Base-by-base conservation (phyloP, 2,888 invertebrate species). In the Phragmatobia fuliginosa region DNA sequence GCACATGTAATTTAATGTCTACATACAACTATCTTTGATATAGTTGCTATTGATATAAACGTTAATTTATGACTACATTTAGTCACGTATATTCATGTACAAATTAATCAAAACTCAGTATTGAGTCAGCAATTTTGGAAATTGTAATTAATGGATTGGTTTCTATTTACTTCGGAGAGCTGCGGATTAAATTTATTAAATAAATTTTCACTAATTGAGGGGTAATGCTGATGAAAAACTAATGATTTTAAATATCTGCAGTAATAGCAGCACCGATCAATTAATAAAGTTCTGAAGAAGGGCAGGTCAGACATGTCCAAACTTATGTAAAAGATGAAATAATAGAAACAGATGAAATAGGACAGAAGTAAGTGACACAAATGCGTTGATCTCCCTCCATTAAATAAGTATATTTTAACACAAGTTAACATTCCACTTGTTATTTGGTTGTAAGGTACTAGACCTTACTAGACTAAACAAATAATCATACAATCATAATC, bases 1-100 rank as follows among this genome's bases (percentile, higher is more conserved):
- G 56, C 25, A 33, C 11, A 38, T 58, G 56, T 28, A 65, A 56
- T n/a, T n/a, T 58, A 28, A 38, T 56, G 36, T 65, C 36, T 36
- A 65, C 56, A 56, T 65, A 36, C 33, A 52, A 64, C 52, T 36
- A 56, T 65, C 45, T 14, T 33, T 33, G 49, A 63, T 45, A 63
- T 16, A 31, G 36, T 56, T 58, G 38, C 28, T 33, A 18, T 31
- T 58, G 65, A 28, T 38, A 38, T 58, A 58, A 18, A 56, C 41
- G 41, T 56, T 56, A 56, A 56, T 56, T 28, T 62, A 6, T 62
- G 41, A 31, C 28, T 41, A 21, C 62, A 41, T 62, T 41, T 31
- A 62, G 41, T 62, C 62, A 62, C 62, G 62, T 62, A 62, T 62
- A 21, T 41, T 41, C 31, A 41, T 33, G 28, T 38, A 45, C 21